A percentile compares a stretch with the other conserved stretches of the same genome.
Conservation (phyloP, 2,888 invertebrate species). For the Opisthograptis luteolata region DNA sequence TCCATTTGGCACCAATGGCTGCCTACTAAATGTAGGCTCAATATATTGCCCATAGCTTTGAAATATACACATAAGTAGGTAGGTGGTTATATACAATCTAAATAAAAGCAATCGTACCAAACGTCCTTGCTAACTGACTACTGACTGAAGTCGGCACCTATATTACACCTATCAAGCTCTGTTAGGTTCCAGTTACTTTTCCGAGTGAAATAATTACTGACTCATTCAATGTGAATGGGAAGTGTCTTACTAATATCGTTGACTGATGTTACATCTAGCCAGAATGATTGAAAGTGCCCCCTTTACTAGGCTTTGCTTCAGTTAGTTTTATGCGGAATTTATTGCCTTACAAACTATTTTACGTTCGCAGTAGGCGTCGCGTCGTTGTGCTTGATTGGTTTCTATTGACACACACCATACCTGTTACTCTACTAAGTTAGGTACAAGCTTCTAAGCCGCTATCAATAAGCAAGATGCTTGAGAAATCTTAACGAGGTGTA, state of each 20-base stretch:
- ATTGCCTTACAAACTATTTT: constrained; percentile 30
- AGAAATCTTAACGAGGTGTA: constrained; percentile 32
- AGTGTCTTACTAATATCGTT: too few relatives aligned
- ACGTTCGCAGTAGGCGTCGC: constrained; percentile 36
- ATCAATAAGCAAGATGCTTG: constrained; percentile 27
- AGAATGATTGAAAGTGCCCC: too few relatives aligned
- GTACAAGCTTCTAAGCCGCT: constrained; percentile 11
- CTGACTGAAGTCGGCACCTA: background rate
- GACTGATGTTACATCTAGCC: too few relatives aligned
- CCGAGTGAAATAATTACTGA: too few relatives aligned
- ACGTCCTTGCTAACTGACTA: background rate
- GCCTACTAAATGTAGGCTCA: constrained; percentile 8
- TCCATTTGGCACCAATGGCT: constrained; percentile 36
- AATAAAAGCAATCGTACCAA: background rate
- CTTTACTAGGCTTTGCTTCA: too few relatives aligned
- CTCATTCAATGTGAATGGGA: too few relatives aligned
- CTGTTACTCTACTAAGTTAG: constrained; percentile 39
- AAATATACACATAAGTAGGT: background rate
- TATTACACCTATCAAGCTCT: background rate
- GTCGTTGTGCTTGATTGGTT: constrained; percentile 45
- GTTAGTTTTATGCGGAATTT: background rate
- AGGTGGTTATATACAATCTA: background rate
- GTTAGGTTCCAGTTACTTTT: background rate
- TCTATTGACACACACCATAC: constrained; percentile 48
- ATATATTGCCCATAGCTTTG: constrained; percentile 10